Percentiles rank a stretch among this genome's conserved stretches.
These are phyloP conservation scores for Reticulitermes lucifugus DNA, from an alignment of 2,888 invertebrate species.

Conservation along the genomic window DNA sequence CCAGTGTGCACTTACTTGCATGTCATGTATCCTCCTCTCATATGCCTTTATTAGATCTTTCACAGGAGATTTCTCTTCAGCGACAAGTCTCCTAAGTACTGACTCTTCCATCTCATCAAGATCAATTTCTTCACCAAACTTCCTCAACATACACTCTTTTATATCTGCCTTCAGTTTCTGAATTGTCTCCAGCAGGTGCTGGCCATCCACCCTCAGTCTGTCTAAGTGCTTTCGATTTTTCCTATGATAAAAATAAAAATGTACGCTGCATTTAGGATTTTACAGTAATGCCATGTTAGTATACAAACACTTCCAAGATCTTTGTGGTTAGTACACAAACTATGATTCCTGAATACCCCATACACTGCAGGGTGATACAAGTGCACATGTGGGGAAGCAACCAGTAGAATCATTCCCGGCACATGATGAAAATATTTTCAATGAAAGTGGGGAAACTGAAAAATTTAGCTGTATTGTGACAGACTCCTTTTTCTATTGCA, in stretches of 20 bases:
- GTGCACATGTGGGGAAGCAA: too few species aligned
- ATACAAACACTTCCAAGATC: too few species aligned
- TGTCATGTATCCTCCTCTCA: conserved; percentile 63
- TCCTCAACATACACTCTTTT: conserved; percentile 66
- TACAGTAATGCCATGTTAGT: too few species aligned
- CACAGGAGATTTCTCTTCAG: conserved; percentile 67
- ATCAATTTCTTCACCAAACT: conserved; percentile 69
- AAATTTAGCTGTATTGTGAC: too few species aligned
- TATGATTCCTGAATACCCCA: too few species aligned
- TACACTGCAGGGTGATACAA: too few species aligned
- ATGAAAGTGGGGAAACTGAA: too few species aligned
- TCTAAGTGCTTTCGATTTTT: conserved; percentile 75
- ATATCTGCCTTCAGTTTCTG: conserved; percentile 69
- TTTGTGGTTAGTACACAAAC: too few species aligned
- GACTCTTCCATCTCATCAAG: conserved; percentile 69
- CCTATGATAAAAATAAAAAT: conserved; percentile 62
- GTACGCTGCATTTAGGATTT: too few species aligned
- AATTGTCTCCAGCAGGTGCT: conserved; percentile 73
- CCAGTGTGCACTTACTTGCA: conserved; percentile 58
- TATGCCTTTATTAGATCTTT: conserved; percentile 64
- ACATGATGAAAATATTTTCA: too few species aligned
- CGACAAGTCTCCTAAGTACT: conserved; percentile 68
- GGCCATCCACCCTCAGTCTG: conserved; percentile 77
- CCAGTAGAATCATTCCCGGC: too few species aligned
- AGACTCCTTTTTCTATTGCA: too few species aligned